Conservation (phyloP, 2,888 invertebrate genomes). For the Hedya salicella region DNA sequence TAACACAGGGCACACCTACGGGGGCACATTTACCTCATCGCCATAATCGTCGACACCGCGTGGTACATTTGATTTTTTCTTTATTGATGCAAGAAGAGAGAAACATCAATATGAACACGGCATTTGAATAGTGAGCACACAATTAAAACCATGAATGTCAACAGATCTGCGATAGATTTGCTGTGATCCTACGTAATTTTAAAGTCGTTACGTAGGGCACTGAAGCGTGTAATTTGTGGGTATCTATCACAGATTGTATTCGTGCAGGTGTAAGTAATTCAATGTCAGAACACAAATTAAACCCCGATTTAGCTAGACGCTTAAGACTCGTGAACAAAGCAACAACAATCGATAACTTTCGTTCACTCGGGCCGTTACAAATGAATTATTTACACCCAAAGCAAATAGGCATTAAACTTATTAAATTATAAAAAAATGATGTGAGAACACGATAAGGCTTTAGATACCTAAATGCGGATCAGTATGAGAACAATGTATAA, state of each 20-base stretch:
- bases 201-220: conserved; percentile 46
- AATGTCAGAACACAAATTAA: conserved; percentile 45
- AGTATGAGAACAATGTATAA: conserved; percentile 14
- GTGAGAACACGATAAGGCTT: conserved; percentile 8
- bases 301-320: conserved; percentile 27
- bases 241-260: conserved; percentile 61
- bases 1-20: conserved; percentile 76
- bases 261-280: conserved; percentile 54
- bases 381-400: conserved; percentile 36
- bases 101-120: conserved; percentile 83
- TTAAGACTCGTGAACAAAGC: conserved; percentile 18
- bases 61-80: conserved; percentile 97
- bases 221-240: neutral
- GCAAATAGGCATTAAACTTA: conserved; percentile 29
- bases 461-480: conserved; percentile 15
- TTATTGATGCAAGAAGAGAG: conserved; percentile 86
- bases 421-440: conserved; percentile 29
- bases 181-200: conserved; percentile 48
- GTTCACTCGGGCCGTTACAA: neutral
- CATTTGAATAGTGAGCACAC: conserved; percentile 60
- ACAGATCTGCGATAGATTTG: conserved; percentile 59
- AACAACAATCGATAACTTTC: conserved; percentile 4
- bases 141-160: conserved; percentile 55
- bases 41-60: conserved; percentile 97
- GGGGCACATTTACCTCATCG: conserved; percentile 91